Percentiles rank a stretch among this genome's conserved stretches.
Conservation (phyloP, 2,797 vertebrate genomes). For the Perodicticus potto region DNA sequence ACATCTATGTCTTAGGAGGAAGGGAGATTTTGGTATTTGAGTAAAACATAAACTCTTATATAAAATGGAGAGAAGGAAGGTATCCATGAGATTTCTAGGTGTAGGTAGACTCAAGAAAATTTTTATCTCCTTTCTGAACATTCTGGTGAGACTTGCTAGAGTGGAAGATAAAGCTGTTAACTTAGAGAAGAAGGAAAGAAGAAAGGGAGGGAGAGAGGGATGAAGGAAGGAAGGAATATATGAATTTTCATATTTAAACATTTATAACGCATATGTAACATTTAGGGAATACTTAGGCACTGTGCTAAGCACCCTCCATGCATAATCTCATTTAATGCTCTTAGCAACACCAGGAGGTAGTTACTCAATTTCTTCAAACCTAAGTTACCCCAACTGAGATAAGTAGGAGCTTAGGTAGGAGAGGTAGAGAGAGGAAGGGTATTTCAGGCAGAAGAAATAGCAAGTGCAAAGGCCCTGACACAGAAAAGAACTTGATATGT, state of each 20-base stretch:
- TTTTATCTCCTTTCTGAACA: neutral
- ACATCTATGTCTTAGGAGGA: neutral
- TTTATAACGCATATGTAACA: neutral
- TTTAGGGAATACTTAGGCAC: neutral
- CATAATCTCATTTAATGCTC: neutral
- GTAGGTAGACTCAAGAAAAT: neutral
- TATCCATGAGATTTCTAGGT: neutral
- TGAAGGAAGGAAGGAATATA: neutral
- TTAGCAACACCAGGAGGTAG: neutral
- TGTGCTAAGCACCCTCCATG: neutral
- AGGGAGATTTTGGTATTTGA: neutral
- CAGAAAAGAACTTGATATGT: neutral
- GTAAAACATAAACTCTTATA: slow-evolving; percentile 47
- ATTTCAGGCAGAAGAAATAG: neutral
- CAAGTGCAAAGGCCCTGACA: neutral
- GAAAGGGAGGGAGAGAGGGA: neutral
- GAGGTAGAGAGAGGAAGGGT: neutral
- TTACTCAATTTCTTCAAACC: neutral
- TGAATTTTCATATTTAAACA: slow-evolving; percentile 21
- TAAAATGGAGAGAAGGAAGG: neutral
- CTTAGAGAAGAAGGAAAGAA: neutral
- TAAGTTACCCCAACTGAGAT: neutral
- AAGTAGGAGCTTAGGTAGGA: neutral
- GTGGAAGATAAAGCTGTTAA: neutral
- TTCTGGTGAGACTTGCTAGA: neutral